These are phyloP conservation scores for Propithecus deckenii DNA, from an alignment of 2,797 vertebrate genomes.

Conservation along the genomic window DNA sequence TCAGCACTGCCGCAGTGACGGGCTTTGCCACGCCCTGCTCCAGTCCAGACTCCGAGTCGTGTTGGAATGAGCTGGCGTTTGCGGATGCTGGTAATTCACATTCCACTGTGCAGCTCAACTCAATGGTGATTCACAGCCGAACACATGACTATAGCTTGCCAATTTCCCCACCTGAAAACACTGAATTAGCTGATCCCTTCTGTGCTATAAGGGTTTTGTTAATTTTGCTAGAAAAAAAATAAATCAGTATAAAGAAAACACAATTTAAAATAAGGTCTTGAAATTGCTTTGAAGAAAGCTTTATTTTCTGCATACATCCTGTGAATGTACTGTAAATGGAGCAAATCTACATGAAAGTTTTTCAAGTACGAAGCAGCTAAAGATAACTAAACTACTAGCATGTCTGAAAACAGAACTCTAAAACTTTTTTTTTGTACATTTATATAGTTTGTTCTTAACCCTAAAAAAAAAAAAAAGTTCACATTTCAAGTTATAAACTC, in stretches of 20 bases:
- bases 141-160: neutral
- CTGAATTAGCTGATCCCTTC: neutral
- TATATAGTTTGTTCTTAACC: slow-evolving; percentile 89
- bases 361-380: slow-evolving; percentile 88
- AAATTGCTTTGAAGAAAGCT: slow-evolving; percentile 91
- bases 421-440: slow-evolving; percentile 79
- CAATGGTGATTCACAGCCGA: neutral
- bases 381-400: slow-evolving; percentile 88
- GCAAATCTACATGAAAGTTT: slow-evolving; percentile 89
- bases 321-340: slow-evolving; percentile 93
- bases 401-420: slow-evolving; percentile 90
- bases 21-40: neutral
- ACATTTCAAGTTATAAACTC: slow-evolving; percentile 89
- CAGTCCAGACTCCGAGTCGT: neutral
- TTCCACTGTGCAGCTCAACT: neutral
- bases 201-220: neutral
- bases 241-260: neutral
- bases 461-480: slow-evolving; percentile 83
- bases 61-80: neutral
- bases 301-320: slow-evolving; percentile 94
- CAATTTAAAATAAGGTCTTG: slow-evolving; percentile 71
- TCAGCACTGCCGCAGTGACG: neutral
- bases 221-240: neutral
- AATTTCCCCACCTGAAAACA: neutral
- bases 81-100: neutral